Conservation (phyloP, 35 echinoderm and acorn worm genomes). For the Apostichopus californicus region DNA sequence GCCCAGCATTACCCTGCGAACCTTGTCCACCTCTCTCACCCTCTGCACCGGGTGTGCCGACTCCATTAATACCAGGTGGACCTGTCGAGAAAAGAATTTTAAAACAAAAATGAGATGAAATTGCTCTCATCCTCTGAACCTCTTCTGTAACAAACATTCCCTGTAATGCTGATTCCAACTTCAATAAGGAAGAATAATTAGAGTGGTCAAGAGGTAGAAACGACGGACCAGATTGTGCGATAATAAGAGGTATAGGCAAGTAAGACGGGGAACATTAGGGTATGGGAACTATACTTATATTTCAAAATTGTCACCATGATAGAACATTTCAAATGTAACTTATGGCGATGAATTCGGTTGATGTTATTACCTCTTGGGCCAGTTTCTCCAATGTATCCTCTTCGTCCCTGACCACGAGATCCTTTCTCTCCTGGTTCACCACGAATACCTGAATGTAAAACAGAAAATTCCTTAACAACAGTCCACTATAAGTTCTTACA, state of each 20-base stretch:
- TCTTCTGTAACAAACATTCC: too few species aligned
- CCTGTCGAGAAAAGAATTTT: not conserved
- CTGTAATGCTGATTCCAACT: too few species aligned
- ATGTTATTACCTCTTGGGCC: conserved; percentile 18
- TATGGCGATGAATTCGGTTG: not conserved
- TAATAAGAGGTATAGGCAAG: too few species aligned
- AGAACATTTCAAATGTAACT: not conserved
- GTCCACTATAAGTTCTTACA: too few species aligned
- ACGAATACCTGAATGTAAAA: not conserved
- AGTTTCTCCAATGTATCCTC: conserved; percentile 9
- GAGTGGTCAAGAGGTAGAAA: too few species aligned
- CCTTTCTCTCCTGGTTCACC: conserved; percentile 37
- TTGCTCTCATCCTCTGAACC: not conserved
- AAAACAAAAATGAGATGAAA: not conserved
- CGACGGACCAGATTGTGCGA: too few species aligned
- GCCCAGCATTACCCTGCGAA: conserved; percentile 15
- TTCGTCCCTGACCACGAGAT: conserved; percentile 15
- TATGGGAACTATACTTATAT: not conserved
- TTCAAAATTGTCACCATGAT: not conserved
- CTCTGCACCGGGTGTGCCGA: conserved; percentile 36
- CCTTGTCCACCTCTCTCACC: conserved; percentile 26
- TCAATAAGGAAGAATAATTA: too few species aligned
- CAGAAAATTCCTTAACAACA: too few species aligned
- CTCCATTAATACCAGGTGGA: conserved; percentile 34
- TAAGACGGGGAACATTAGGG: too few species aligned